Evolutionary conservation across 2,113 vertebrate species (phyloP).

Genomic region (Pelusios castaneus): DNA sequence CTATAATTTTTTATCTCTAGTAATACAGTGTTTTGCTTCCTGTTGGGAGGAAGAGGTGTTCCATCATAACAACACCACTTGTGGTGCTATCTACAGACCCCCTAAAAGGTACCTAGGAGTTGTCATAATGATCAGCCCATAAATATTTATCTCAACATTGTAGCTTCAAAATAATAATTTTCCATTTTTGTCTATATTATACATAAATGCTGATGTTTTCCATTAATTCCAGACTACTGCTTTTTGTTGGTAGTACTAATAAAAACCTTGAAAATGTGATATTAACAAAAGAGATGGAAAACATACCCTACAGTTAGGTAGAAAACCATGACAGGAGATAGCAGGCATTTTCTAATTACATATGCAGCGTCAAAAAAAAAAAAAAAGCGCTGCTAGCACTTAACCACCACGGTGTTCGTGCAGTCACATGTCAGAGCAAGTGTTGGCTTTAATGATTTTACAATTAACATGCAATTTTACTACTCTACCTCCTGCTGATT

Average conservation of each 20-base stretch:
- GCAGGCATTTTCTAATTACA: conserved; percentile 65
- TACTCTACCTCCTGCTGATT: conserved; percentile 44
- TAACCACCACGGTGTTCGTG: conserved; percentile 57
- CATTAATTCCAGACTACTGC: conserved; percentile 3
- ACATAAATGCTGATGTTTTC: background rate
- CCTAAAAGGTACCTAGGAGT: background rate
- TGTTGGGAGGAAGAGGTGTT: background rate
- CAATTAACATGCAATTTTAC: conserved; percentile 72
- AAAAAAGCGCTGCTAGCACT: conserved; percentile 60
- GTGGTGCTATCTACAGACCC: background rate
- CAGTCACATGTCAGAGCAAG: conserved; percentile 69
- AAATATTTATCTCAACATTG: background rate
- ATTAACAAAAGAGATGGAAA: conserved; percentile 52
- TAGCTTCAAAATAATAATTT: conserved; percentile 6
- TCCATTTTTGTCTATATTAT: background rate
- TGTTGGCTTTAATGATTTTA: conserved; percentile 71
- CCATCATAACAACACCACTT: conserved; percentile 14
- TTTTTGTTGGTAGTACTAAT: conserved; percentile 20
- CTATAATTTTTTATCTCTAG: background rate
- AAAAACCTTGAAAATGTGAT: conserved; percentile 42
- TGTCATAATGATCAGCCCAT: background rate
- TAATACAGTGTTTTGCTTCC: conserved; percentile 19
- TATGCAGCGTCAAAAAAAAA: conserved; percentile 57
- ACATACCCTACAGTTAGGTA: conserved; percentile 38
- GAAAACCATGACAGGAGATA: conserved; percentile 66